Base-by-base conservation (phyloP, 2,113 vertebrate species). In the Seriola quinqueradiata region DNA sequence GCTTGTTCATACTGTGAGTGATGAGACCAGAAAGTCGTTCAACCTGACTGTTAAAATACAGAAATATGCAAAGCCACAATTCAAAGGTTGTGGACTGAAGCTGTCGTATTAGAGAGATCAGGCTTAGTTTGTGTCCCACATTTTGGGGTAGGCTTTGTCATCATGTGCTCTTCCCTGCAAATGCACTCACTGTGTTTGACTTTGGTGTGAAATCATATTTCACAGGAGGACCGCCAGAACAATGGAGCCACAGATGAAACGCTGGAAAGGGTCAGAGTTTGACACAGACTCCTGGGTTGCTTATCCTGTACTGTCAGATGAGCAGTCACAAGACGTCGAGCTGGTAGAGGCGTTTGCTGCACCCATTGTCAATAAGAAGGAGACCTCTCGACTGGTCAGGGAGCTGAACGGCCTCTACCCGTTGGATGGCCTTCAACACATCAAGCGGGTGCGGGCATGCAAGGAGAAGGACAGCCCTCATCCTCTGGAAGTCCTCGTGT, bases 361-460 rank as follows among this genome's bases (percentile, higher is more conserved):
- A 0, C 96, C 96, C 0, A 82, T 98, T n/a, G 75, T 95, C 0
- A 81, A 97, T 90, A 96, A 95, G 88, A 95, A 92, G 13, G 94
- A 96, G 89, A 96, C 97, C 0, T 97, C 96, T 0, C 93, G 95
- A 7, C 91, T 98, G 0, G 75, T 97, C 44, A 90, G 84, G 82
- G 93, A 95, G 75, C 88, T 98, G 76, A 90, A 91, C 0, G 28
- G 73, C 0, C 17, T 93, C 9, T 91, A 95, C 78, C 96, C 97
- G 0, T 61, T 98, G 57, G 85, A 73, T 0, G 71, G 88, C 64
- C 92, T 96, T 3, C 93, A 94, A 12, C 97, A 98, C 74, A 59
- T 97, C 52, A 98, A 97, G 87, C 93, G 97, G 48, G 96, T 98
- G 25, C 94, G 97, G 5, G 79, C 95, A 0, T 88, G 93, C 36